A percentile compares a stretch with the other conserved stretches of the same genome.
phyloP scores from a whole-genome alignment of 1,140 invertebrate species.

The Scylla paramamosain region DNA sequence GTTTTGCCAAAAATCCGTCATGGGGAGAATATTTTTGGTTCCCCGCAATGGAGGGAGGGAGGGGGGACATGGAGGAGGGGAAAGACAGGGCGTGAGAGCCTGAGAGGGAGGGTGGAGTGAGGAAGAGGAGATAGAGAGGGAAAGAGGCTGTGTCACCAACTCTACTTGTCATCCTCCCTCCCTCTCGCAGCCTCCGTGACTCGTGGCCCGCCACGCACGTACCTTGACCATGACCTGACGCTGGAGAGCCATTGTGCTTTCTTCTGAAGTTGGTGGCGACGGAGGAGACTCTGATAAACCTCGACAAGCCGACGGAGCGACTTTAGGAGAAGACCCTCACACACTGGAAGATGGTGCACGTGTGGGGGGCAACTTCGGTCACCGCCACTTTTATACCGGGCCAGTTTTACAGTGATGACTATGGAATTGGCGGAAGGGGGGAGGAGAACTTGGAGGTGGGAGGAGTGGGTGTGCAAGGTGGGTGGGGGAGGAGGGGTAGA shows the following conservation, averaged over 20 bases:
- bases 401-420: constrained; percentile 74
- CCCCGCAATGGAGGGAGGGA: constrained; percentile 1
- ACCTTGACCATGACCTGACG: constrained; percentile 64
- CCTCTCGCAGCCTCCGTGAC: neutral
- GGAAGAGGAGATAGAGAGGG: neutral
- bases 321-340: constrained; percentile 61
- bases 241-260: constrained; percentile 59
- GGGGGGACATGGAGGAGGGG: neutral
- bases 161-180: neutral
- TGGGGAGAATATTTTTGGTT: constrained; percentile 54
- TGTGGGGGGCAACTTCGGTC: constrained; percentile 63
- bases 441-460: constrained; percentile 26
- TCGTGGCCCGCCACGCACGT: neutral
- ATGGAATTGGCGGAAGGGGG: constrained; percentile 70
- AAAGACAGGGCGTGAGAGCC: neutral
- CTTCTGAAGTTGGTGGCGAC: neutral
- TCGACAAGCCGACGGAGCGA: constrained; percentile 46
- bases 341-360: constrained; percentile 74
- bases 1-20: constrained; percentile 72
- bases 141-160: neutral
- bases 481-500: neutral
- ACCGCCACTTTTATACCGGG: constrained; percentile 72
- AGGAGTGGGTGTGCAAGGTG: neutral
- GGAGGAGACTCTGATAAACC: neutral
- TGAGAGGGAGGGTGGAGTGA: neutral